Evolutionary conservation across 2,797 vertebrate species (phyloP).

Genomic region (Salmo trutta): DNA sequence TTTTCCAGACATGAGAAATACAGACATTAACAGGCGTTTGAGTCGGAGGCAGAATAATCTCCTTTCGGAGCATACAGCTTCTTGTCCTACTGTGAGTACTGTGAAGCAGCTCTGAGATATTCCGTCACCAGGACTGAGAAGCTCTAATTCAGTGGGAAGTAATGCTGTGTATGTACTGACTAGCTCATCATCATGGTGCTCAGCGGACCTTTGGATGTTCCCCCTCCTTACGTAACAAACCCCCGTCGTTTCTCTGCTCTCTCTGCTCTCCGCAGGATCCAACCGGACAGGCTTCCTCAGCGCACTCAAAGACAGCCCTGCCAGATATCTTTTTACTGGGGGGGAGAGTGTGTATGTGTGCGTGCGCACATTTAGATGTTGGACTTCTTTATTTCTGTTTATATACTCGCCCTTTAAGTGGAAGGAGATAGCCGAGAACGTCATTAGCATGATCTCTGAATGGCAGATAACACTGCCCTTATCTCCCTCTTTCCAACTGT

Average conservation of each 20-base stretch:
- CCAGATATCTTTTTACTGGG: constrained; percentile 87
- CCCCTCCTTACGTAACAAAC: neutral
- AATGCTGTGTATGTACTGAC: neutral
- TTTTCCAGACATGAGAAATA: too few species aligned
- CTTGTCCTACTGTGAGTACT: too few species aligned
- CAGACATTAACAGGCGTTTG: too few species aligned
- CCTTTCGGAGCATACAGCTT: too few species aligned
- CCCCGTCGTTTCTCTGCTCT: neutral
- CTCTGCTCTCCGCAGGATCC: constrained; percentile 76
- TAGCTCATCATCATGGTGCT: neutral
- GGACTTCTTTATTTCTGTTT: constrained; percentile 9
- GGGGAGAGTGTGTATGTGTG: neutral
- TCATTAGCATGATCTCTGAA: too few species aligned
- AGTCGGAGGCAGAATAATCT: too few species aligned
- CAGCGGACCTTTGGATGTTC: neutral
- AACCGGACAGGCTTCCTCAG: constrained; percentile 88
- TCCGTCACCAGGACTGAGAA: too few species aligned
- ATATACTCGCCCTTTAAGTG: too few species aligned
- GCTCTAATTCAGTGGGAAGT: neutral
- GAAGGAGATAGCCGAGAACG: too few species aligned
- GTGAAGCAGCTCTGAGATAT: neutral
- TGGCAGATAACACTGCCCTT: too few species aligned
- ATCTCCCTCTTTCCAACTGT: too few species aligned
- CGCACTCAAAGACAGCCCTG: constrained; percentile 91
- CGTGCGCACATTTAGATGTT: too few species aligned